Evolutionary conservation across 2,113 vertebrate species (phyloP), one percentile per base, ranked within the genome.

Genomic region (Agapornis roseicollis): DNA sequence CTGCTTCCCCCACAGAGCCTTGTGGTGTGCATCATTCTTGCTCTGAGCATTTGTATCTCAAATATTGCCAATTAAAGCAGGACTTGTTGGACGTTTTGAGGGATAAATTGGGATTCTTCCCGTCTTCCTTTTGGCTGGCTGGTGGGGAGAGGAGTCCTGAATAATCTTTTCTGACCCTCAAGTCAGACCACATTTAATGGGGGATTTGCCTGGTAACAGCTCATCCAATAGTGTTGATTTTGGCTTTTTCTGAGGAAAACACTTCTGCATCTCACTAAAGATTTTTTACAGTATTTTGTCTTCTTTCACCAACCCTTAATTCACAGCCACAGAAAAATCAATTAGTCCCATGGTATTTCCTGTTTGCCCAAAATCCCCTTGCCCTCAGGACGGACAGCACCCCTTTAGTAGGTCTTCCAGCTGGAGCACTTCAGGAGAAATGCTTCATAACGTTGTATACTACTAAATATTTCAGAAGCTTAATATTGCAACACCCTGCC

Each of bases 1-100:
- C n/a, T 53, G 31, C 28, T 46, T 55, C 70, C 50, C 37, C 11
- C 0, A 2, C 29, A 25, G 42, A 55, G 3, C 29, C 35, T 29
- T 8, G 39, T 0, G 0, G 5, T 11, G 13, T 3, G 31, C 1
- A 7, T 9, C 42, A 46, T 56, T 37, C 11, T 0, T 53, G 41
- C 33, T 52, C 25, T 47, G 17, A 82, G 35, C 7, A 3, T 19
- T 66, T 81, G 25, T 53, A 18, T 47, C 52, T 80, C 53, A 19
- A 37, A 6, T 23, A 17, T 25, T 64, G 23, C 15, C 20, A 5
- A 44, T 35, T 19, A 65, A 72, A 73, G 8, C 24, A 64, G 15
- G 7, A 16, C 25, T 25, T 37, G 19, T 28, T 1, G 5, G 46
- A 53, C 72, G 29, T 5, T 46, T 73, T 9, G 49, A 78, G 13